phyloP scores from a whole-genome alignment of 1,140 invertebrate species.

The Camponotus floridanus region DNA sequence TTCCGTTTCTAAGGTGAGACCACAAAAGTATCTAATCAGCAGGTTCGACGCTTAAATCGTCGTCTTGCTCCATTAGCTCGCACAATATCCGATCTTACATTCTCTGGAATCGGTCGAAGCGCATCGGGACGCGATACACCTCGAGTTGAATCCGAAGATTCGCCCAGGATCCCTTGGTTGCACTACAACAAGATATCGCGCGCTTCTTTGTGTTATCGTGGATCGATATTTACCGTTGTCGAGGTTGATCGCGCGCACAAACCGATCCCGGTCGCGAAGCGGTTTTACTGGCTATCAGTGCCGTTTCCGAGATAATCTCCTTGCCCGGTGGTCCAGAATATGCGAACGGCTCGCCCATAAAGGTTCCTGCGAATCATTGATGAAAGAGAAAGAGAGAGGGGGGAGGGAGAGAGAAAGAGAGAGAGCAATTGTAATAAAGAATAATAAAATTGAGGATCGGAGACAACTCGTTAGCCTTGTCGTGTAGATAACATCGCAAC shows the following conservation, averaged over 20 bases:
- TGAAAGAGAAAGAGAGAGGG: conserved; percentile 33
- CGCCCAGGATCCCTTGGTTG: neutral
- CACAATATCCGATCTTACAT: conserved; percentile 28
- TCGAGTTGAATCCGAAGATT: conserved; percentile 13
- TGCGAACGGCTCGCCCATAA: conserved; percentile 65
- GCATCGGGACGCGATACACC: neutral
- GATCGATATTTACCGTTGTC: conserved; percentile 73
- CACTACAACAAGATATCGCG: conserved; percentile 40
- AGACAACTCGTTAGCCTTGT: conserved; percentile 77
- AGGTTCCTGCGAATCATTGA: conserved; percentile 2
- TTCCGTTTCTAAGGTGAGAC: neutral
- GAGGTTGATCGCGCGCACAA: conserved; percentile 58
- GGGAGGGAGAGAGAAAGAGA: neutral
- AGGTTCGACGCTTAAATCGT: conserved; percentile 21
- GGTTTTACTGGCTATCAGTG: conserved; percentile 62
- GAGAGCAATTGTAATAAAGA: conserved; percentile 72
- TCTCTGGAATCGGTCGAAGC: neutral
- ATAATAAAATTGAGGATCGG: conserved; percentile 60
- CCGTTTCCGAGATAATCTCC: conserved; percentile 72
- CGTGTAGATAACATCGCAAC: conserved; percentile 18
- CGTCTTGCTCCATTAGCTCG: conserved; percentile 28
- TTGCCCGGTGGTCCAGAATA: conserved; percentile 73
- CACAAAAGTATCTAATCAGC: conserved; percentile 28
- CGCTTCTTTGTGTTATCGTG: conserved; percentile 45
- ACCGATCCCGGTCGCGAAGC: conserved; percentile 46